Evolutionary conservation across 2,113 vertebrate species (phyloP).

Genomic region (Microcebus murinus): DNA sequence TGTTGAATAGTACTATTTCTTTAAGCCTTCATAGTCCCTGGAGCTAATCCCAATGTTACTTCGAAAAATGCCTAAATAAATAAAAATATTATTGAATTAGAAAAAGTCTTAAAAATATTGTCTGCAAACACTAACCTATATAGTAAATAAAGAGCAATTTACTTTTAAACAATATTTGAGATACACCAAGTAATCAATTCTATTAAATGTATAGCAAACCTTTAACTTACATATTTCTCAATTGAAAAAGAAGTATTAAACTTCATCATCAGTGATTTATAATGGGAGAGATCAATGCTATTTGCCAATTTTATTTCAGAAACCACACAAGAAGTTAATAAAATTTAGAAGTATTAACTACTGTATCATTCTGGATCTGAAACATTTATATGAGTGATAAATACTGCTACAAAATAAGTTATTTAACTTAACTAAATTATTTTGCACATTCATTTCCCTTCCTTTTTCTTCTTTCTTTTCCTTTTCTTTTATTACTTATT

Average conservation of each 20-base stretch:
- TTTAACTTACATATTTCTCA: not conserved
- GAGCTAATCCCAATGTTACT: not conserved
- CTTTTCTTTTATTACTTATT: too few relatives aligned
- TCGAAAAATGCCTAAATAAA: not conserved
- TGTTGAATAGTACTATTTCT: not conserved
- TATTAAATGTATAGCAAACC: not conserved
- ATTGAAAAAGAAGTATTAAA: not conserved
- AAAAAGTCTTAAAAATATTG: conserved; percentile 17
- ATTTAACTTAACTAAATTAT: not conserved
- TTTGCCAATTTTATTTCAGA: not conserved
- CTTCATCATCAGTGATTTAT: not conserved
- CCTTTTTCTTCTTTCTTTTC: not conserved
- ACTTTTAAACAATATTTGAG: not conserved
- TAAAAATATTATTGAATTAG: not conserved
- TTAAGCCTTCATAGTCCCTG: not conserved
- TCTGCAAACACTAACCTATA: not conserved
- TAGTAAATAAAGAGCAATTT: not conserved
- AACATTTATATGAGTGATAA: not conserved
- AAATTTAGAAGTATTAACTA: not conserved
- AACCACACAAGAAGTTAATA: not conserved
- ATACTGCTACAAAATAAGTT: not conserved
- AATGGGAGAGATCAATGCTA: not conserved
- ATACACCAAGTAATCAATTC: not conserved
- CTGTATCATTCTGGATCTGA: not conserved
- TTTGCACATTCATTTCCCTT: not conserved